These are phyloP conservation scores for Eidolon helvum DNA, from an alignment of 2,113 vertebrate species.

Conservation along the genomic window DNA sequence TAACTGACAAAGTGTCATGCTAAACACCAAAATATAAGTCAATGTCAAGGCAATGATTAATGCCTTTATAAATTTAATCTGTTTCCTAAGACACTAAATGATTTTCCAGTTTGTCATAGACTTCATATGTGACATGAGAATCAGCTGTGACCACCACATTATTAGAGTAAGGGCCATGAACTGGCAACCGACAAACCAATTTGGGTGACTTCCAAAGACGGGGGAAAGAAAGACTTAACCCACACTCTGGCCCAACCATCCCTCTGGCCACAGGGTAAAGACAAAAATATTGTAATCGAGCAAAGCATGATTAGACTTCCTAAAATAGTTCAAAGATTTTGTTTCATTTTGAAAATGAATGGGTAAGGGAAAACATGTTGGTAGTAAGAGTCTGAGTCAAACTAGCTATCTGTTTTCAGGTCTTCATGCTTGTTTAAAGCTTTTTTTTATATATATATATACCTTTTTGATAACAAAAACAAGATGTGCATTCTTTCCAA, in stretches of 20 bases:
- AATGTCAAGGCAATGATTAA: slow-evolving; percentile 18
- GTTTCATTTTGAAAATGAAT: not conserved
- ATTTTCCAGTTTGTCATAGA: slow-evolving; percentile 39
- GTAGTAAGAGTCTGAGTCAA: not conserved
- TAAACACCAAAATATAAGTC: slow-evolving; percentile 37
- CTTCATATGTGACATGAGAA: not conserved
- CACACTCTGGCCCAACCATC: not conserved
- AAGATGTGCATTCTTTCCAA: slow-evolving; percentile 3
- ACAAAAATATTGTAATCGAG: not conserved
- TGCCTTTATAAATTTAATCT: not conserved
- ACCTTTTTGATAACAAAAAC: not conserved
- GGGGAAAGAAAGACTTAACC: not conserved
- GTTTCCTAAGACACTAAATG: slow-evolving; percentile 25
- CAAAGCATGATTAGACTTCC: not conserved
- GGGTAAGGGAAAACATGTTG: not conserved
- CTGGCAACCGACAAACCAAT: not conserved
- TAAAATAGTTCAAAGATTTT: not conserved
- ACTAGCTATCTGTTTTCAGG: not conserved
- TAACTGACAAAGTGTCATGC: not conserved
- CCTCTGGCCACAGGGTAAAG: not conserved
- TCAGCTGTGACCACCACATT: slow-evolving; percentile 30
- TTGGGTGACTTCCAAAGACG: slow-evolving; percentile 1
- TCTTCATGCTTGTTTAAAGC: not conserved
- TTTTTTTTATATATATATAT: not conserved
- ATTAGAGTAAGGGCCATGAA: slow-evolving; percentile 37